Percentiles rank a stretch among this genome's conserved stretches.
These are phyloP conservation scores for Corythornis leucogaster DNA, from an alignment of 2,797 vertebrate genomes.

Conservation along the genomic window DNA sequence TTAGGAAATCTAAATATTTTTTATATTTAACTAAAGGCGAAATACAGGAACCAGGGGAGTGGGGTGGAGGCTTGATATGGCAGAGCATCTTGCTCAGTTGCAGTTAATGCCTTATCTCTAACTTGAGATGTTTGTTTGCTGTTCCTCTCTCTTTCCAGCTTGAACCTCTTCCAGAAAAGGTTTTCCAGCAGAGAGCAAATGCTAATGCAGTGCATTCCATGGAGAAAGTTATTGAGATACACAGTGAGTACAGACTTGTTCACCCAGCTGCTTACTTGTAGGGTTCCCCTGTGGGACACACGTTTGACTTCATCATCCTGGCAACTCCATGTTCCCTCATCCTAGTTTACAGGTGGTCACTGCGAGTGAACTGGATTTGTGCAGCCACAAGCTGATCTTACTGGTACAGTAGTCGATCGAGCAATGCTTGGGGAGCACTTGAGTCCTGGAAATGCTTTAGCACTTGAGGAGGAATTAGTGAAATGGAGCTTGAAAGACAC, in stretches of 20 bases:
- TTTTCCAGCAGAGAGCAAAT: constrained; percentile 92
- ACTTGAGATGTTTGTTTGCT: not conserved
- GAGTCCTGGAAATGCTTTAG: not conserved
- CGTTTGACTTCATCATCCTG: not conserved
- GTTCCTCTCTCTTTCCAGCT: constrained; percentile 79
- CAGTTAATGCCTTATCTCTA: not conserved
- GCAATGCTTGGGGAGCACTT: accelerated
- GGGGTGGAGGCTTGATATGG: not conserved
- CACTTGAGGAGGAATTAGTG: not conserved
- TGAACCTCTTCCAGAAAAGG: constrained; percentile 90
- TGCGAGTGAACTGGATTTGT: not conserved
- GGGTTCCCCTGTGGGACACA: not conserved
- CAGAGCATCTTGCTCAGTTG: not conserved
- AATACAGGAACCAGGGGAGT: not conserved
- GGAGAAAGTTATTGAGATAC: constrained; percentile 93
- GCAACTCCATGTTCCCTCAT: not conserved
- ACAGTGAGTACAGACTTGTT: constrained; percentile 82
- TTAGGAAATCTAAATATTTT: not conserved
- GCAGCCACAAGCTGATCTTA: not conserved
- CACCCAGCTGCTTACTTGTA: not conserved
- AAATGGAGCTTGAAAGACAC: not conserved
- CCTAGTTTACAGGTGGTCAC: not conserved
- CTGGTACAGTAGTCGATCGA: not conserved
- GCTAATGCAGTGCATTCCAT: constrained; percentile 91
- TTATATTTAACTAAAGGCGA: not conserved